Percentiles rank a stretch among this genome's conserved stretches.
phyloP scores from a whole-genome alignment of 2,888 invertebrate genomes.

The Lottia gigantea region DNA sequence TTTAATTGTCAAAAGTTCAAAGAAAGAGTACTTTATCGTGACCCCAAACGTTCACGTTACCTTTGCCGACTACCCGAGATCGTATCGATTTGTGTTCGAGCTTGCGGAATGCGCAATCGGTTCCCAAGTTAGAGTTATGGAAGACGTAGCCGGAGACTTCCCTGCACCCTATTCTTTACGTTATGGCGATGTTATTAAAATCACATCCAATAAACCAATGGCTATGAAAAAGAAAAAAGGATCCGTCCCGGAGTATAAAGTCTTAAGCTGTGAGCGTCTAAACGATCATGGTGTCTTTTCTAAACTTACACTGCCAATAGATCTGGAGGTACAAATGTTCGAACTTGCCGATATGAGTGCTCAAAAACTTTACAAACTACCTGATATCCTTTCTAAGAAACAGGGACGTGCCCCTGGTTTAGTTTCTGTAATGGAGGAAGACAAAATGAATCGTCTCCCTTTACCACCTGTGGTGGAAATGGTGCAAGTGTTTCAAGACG shows the following conservation, averaged over 20 bases:
- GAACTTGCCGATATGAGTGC: constrained; percentile 17
- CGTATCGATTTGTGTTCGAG: constrained; percentile 40
- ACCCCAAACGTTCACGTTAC: constrained; percentile 40
- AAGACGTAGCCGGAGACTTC: constrained; percentile 53
- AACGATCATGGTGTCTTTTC: constrained; percentile 35
- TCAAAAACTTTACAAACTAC: constrained; percentile 16
- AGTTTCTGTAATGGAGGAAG: constrained; percentile 24
- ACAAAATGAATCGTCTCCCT: constrained; percentile 35
- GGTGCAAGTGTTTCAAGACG: constrained; percentile 42
- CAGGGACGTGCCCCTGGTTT: constrained; percentile 34
- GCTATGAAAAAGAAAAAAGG: constrained; percentile 40
- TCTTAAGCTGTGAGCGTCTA: constrained; percentile 40
- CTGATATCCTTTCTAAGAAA: constrained; percentile 26
- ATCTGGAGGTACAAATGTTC: constrained; percentile 42
- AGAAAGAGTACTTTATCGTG: constrained; percentile 37
- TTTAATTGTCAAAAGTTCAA: constrained; percentile 42
- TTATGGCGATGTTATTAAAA: constrained; percentile 45
- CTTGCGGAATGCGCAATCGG: constrained; percentile 36
- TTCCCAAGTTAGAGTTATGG: constrained; percentile 42
- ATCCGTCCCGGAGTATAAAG: constrained; percentile 17
- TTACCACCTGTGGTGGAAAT: constrained; percentile 36
- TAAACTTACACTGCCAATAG: constrained; percentile 46
- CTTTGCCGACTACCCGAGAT: constrained; percentile 45
- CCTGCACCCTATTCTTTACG: constrained; percentile 49
- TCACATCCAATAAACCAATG: constrained; percentile 40